These are phyloP conservation scores for Onychomys arenicola DNA, from an alignment of 2,797 vertebrate genomes.

Conservation along the genomic window DNA sequence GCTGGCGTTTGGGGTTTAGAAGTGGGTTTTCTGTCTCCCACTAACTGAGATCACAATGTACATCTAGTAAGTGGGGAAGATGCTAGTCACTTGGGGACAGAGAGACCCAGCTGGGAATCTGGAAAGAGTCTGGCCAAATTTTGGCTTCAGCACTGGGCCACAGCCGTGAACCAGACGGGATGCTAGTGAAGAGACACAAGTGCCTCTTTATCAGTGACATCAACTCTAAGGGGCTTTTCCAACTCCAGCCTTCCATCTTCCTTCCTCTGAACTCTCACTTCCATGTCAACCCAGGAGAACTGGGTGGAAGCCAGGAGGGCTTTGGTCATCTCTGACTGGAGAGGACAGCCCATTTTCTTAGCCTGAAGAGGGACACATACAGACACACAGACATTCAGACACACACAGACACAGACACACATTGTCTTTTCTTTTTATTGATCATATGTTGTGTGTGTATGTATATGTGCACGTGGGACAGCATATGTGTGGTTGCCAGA, in stretches of 20 bases:
- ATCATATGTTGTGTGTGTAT: background rate
- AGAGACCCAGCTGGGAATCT: conserved; percentile 54
- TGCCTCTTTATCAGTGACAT: background rate
- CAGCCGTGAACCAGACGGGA: conserved; percentile 37
- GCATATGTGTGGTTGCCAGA: background rate
- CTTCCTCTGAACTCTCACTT: background rate
- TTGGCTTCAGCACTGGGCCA: conserved; percentile 60
- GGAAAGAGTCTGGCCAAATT: conserved; percentile 58
- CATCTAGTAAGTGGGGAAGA: conserved; percentile 58
- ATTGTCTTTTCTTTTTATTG: background rate
- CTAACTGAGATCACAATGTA: conserved; percentile 54
- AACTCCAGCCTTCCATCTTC: background rate
- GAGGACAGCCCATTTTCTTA: conserved; percentile 12
- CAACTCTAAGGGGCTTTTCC: background rate
- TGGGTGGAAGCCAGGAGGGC: background rate
- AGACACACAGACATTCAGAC: background rate
- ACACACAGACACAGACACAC: background rate
- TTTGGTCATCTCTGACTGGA: background rate
- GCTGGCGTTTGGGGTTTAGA: conserved; percentile 60
- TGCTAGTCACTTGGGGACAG: conserved; percentile 36
- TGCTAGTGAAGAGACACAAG: conserved; percentile 44
- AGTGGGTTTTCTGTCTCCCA: conserved; percentile 55
- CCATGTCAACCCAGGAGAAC: background rate
- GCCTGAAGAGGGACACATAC: background rate
- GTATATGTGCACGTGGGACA: background rate